Base-by-base conservation (phyloP, 2,888 invertebrate species). In the Macrosoma leucophasiata region DNA sequence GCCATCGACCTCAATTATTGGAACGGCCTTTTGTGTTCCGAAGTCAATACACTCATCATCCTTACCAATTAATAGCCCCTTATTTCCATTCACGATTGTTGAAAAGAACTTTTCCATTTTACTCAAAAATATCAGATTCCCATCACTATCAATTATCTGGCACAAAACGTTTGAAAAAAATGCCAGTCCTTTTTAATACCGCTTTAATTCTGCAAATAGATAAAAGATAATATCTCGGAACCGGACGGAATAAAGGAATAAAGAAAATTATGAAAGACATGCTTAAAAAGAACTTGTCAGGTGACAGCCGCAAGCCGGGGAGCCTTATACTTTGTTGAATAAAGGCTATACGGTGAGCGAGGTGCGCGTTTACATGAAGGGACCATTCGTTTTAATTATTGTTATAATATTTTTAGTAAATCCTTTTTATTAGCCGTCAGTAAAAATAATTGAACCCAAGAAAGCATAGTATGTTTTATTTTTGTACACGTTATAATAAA, bases 191-290 rank as follows among this genome's bases (percentile, higher is more conserved):
- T 40, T 44, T 46, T 37, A 39, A 41, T 48, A 39, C 36, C 40
- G 38, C 58, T 58, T 62, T 62, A 59, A 64, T 65, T 55, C 48
- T 34, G 41, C 39, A 59, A 62, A 61, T 58, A 65, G 61, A 64
- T 62, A 59, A 63, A 63, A 66, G 63, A 63, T 62, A 60, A 55
- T 64, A 62, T 61, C 58, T 55, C 41, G 53, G 52, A 51, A 56
- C 50, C 45, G 43, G 37, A 31, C 36, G 43, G 52, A 45, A 56
- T 56, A 55, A 63, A 62, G 47, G 52, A 50, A 55, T 47, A 56
- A 63, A 58, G 59, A 57, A 60, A 64, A 68, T 71, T 68, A 65
- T 69, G 58, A 66, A 64, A 65, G 62, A 58, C 58, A 53, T 47
- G 61, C 57, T 62, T 61, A 41, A 54, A 62, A 54, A 56, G 51